These are phyloP conservation scores for Morone chrysops DNA, from an alignment of 2,113 vertebrate genomes.

Conservation along the genomic window DNA sequence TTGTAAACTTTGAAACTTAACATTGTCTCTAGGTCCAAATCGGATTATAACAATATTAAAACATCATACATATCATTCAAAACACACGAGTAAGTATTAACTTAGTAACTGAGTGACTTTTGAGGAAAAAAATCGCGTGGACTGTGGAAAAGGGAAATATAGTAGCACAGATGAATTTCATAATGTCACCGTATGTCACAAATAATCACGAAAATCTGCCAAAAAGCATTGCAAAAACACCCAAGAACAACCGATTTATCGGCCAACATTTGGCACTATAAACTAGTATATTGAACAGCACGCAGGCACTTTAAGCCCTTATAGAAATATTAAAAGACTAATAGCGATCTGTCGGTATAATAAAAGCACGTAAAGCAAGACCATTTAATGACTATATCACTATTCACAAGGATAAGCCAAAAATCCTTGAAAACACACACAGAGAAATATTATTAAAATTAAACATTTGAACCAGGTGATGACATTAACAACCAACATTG, in stretches of 20 bases:
- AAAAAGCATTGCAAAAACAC: background rate
- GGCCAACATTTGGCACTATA: too few relatives aligned
- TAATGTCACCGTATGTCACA: background rate
- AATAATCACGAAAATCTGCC: background rate
- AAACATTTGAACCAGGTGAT: too few relatives aligned
- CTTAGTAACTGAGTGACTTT: background rate
- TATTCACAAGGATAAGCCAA: background rate
- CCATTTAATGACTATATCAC: background rate
- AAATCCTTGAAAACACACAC: background rate
- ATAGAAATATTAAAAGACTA: background rate
- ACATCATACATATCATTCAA: background rate
- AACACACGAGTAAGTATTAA: background rate
- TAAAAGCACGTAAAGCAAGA: background rate
- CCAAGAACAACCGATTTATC: background rate
- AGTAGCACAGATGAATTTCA: background rate
- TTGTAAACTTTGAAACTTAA: conserved; percentile 1
- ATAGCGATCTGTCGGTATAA: background rate
- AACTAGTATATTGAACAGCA: too few relatives aligned
- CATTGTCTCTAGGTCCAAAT: too few relatives aligned
- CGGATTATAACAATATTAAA: background rate
- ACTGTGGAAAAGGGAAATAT: too few relatives aligned
- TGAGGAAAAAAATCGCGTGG: too few relatives aligned
- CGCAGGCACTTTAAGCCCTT: background rate
- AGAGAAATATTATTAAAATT: too few relatives aligned
- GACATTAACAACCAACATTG: too few relatives aligned